These are phyloP conservation scores for Rhagoletis zephyria DNA, from an alignment of 1,140 invertebrate genomes.

Conservation along the genomic window DNA sequence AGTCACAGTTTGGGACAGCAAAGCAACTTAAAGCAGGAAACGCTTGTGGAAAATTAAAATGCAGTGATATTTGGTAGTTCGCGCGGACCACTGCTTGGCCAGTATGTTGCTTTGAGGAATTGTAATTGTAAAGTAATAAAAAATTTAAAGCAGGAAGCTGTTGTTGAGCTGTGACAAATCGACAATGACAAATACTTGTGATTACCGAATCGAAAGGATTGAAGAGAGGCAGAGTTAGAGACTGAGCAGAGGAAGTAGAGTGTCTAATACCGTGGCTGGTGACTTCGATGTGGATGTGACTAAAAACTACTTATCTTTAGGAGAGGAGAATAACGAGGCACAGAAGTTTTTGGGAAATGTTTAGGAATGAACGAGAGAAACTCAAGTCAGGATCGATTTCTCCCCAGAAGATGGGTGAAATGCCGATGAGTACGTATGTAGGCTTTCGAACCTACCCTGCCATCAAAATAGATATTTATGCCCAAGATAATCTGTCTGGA, in stretches of 20 bases:
- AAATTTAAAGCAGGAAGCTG: constrained; percentile 37
- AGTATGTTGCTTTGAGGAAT: not conserved
- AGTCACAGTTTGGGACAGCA: not conserved
- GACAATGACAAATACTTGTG: constrained; percentile 33
- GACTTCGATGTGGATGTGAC: not conserved
- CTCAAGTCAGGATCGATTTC: not conserved
- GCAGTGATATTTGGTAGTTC: not conserved
- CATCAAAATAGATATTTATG: too few relatives aligned
- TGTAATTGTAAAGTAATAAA: constrained; percentile 16
- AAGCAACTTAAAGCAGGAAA: constrained; percentile 22
- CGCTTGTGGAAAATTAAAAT: not conserved
- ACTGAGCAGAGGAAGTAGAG: not conserved
- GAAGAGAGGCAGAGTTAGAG: not conserved
- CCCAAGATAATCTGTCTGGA: too few relatives aligned
- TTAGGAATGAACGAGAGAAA: not conserved
- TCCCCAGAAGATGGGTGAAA: not conserved
- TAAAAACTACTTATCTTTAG: not conserved
- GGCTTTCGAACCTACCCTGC: too few relatives aligned
- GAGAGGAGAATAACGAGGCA: not conserved
- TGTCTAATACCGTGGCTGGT: not conserved
- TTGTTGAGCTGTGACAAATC: constrained; percentile 28
- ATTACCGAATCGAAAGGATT: constrained; percentile 8
- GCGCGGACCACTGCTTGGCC: too few relatives aligned
- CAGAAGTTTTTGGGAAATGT: not conserved
- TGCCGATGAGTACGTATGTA: too few relatives aligned